Evolutionary conservation across 2,113 vertebrate genomes (phyloP).

Genomic region (Carollia perspicillata): DNA sequence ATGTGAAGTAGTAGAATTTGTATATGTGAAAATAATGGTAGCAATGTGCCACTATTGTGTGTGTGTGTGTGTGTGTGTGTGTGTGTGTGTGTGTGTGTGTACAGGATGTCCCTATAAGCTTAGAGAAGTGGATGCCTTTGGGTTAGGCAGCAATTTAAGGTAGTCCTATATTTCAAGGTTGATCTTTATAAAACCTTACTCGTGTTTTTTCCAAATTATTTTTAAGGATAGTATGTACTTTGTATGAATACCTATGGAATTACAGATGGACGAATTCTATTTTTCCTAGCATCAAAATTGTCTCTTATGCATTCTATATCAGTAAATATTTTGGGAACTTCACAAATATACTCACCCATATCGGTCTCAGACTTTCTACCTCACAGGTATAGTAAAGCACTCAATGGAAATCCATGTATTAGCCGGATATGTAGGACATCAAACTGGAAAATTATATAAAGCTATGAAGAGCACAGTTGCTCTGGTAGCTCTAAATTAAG

Average conservation of each 20-base stretch:
- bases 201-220: background rate
- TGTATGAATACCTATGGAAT: background rate
- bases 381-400: background rate
- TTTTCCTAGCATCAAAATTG: slow-evolving; percentile 35
- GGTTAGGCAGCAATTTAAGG: background rate
- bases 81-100: background rate
- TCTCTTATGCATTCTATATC: background rate
- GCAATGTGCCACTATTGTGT: background rate
- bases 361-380: background rate
- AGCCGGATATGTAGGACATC: background rate
- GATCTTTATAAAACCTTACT: background rate
- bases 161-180: background rate
- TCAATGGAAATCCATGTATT: background rate
- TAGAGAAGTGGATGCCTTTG: background rate
- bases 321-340: background rate
- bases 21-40: background rate
- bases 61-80: background rate
- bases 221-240: background rate
- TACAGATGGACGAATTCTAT: background rate
- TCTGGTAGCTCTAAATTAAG: background rate
- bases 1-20: background rate
- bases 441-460: background rate
- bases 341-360: background rate
- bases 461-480: background rate
- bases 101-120: background rate